These are phyloP conservation scores for Gobiocypris rarus DNA, from an alignment of 2,113 vertebrate species.

Conservation along the genomic window DNA sequence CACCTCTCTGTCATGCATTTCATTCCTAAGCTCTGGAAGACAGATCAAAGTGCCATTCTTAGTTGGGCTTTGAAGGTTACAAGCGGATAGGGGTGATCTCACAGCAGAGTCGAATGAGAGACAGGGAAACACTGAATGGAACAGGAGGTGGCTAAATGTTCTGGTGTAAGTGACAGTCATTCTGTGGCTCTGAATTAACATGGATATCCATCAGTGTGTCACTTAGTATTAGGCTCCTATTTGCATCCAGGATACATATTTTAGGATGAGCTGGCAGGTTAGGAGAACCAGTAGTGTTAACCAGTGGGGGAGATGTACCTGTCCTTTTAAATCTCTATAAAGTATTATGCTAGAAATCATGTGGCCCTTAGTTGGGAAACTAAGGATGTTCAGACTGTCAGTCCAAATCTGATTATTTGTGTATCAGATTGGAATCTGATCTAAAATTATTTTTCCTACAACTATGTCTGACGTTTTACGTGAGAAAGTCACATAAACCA, in stretches of 20 bases:
- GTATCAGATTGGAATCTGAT: too few species aligned
- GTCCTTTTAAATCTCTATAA: conserved; percentile 1
- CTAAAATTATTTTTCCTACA: too few species aligned
- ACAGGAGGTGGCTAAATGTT: conserved; percentile 52
- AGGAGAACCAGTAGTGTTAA: conserved; percentile 1
- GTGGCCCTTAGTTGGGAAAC: not conserved
- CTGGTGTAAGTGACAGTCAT: conserved; percentile 38
- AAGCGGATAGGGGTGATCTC: conserved; percentile 56
- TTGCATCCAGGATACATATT: conserved; percentile 39
- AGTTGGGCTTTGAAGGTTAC: conserved; percentile 74
- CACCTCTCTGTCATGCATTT: conserved; percentile 67
- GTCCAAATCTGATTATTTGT: too few species aligned
- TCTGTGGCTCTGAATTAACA: conserved; percentile 29
- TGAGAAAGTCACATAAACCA: too few species aligned
- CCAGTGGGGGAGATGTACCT: conserved; percentile 17
- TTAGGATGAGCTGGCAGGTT: conserved; percentile 37
- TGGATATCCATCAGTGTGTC: conserved; percentile 53
- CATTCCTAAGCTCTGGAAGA: conserved; percentile 64
- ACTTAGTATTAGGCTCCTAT: conserved; percentile 57
- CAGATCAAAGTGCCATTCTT: conserved; percentile 72
- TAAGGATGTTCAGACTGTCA: not conserved
- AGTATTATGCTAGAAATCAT: conserved; percentile 6
- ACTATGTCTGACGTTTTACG: too few species aligned
- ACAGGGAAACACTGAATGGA: conserved; percentile 43
- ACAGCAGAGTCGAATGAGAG: conserved; percentile 44